Conservation (phyloP, 2,797 vertebrate genomes). For the Etheostoma nigrum region DNA sequence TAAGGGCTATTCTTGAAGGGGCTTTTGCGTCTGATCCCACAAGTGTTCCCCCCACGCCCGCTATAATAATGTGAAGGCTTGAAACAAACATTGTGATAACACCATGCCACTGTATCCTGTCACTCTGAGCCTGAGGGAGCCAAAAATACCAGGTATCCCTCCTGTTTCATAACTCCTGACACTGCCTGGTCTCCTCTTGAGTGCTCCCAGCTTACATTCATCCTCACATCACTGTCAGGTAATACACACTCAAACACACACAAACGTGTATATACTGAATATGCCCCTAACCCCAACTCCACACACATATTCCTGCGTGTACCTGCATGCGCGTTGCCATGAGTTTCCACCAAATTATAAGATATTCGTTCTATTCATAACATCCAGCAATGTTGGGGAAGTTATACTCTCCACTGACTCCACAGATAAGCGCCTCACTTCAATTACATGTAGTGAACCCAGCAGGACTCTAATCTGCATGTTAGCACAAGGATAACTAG, state of each 20-base stretch:
- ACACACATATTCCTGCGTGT: conserved; percentile 9
- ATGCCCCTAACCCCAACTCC: neutral
- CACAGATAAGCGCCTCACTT: conserved; percentile 70
- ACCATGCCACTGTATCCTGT: conserved; percentile 42
- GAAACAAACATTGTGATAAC: conserved; percentile 62
- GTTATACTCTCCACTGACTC: conserved; percentile 58
- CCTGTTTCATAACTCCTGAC: conserved; percentile 52
- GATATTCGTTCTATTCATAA: conserved; percentile 59
- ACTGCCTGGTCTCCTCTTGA: conserved; percentile 31
- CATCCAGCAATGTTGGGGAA: conserved; percentile 44
- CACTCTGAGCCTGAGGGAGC: conserved; percentile 51
- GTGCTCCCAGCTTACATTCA: conserved; percentile 35
- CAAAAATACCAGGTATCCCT: conserved; percentile 52
- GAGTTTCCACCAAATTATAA: conserved; percentile 27
- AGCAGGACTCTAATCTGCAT: conserved; percentile 76
- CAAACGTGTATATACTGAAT: neutral
- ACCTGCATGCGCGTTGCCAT: conserved; percentile 5
- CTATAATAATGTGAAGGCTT: conserved; percentile 60
- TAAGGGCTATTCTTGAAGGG: conserved; percentile 62
- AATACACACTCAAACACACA: conserved; percentile 21
- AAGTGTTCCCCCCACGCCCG: conserved; percentile 55
- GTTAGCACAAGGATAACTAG: conserved; percentile 75
- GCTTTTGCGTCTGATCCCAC: conserved; percentile 60
- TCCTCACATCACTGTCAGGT: conserved; percentile 34
- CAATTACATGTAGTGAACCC: conserved; percentile 73